Percentiles rank a stretch among this genome's conserved stretches.
These are phyloP conservation scores for Hippotragus niger DNA, from an alignment of 2,113 vertebrate species.

Conservation along the genomic window DNA sequence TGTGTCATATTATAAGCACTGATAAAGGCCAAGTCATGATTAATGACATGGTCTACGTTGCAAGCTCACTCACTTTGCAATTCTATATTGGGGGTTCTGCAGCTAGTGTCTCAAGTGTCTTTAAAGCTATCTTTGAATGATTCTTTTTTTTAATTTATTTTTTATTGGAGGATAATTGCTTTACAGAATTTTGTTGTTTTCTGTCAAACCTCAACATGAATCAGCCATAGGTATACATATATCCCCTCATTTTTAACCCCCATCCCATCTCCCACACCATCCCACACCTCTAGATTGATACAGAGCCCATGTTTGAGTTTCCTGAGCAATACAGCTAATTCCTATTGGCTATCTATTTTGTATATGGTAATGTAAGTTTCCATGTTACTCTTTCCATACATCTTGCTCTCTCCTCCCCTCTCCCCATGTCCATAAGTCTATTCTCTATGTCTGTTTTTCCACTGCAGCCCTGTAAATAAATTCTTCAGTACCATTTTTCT, in stretches of 20 bases:
- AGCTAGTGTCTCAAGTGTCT: background rate
- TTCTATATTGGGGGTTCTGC: background rate
- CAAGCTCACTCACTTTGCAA: background rate
- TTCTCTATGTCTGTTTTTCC: background rate
- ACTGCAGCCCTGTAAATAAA: background rate
- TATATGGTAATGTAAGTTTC: background rate
- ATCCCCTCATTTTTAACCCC: background rate
- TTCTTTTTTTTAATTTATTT: background rate
- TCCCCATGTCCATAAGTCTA: background rate
- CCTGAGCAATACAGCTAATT: background rate
- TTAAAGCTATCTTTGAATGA: background rate
- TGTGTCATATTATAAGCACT: background rate
- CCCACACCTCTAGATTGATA: background rate
- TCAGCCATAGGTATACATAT: background rate
- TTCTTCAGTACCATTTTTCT: background rate
- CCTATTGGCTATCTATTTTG: background rate
- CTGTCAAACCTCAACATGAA: background rate
- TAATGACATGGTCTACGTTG: background rate
- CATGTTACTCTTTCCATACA: background rate
- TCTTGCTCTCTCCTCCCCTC: background rate
- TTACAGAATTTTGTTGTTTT: background rate
- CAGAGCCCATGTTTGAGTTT: background rate
- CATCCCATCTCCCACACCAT: background rate
- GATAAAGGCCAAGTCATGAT: background rate
- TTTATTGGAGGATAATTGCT: background rate